Percentiles rank a stretch among this genome's conserved stretches.
Conservation (phyloP, 1,140 invertebrate species). For the Lutraria rhynchaena region DNA sequence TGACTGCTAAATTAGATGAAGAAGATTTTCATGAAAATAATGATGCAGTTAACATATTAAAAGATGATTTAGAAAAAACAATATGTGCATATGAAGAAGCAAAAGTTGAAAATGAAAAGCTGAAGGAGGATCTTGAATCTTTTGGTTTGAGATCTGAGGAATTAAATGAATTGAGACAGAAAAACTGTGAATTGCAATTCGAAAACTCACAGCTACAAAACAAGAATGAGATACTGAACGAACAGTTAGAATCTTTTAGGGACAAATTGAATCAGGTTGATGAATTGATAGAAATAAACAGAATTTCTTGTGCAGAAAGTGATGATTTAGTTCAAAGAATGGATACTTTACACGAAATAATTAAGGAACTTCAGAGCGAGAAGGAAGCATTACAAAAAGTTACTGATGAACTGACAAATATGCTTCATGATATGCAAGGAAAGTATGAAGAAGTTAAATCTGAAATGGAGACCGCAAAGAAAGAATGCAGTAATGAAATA, state of each 20-base stretch:
- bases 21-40: background rate
- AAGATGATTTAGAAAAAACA: slow-evolving; percentile 35
- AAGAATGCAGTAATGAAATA: slow-evolving; percentile 65
- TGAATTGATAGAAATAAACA: slow-evolving; percentile 39
- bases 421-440: slow-evolving; percentile 51
- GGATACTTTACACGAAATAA: slow-evolving; percentile 17
- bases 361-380: slow-evolving; percentile 29
- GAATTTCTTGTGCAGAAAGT: slow-evolving; percentile 16
- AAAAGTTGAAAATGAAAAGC: slow-evolving; percentile 46
- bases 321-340: slow-evolving; percentile 32
- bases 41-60: slow-evolving; percentile 12
- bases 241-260: slow-evolving; percentile 7
- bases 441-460: slow-evolving; percentile 61
- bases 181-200: background rate
- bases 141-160: slow-evolving; percentile 27
- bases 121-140: slow-evolving; percentile 47
- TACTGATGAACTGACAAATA: slow-evolving; percentile 44
- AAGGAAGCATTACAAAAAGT: slow-evolving; percentile 23
- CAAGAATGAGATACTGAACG: slow-evolving; percentile 41
- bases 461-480: slow-evolving; percentile 63
- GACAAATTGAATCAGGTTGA: slow-evolving; percentile 25
- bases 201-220: slow-evolving; percentile 1
- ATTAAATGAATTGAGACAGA: slow-evolving; percentile 3
- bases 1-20: background rate
- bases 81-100: slow-evolving; percentile 34